phyloP scores from a whole-genome alignment of 2,888 invertebrate species.

The Lacanobia wlatinum region DNA sequence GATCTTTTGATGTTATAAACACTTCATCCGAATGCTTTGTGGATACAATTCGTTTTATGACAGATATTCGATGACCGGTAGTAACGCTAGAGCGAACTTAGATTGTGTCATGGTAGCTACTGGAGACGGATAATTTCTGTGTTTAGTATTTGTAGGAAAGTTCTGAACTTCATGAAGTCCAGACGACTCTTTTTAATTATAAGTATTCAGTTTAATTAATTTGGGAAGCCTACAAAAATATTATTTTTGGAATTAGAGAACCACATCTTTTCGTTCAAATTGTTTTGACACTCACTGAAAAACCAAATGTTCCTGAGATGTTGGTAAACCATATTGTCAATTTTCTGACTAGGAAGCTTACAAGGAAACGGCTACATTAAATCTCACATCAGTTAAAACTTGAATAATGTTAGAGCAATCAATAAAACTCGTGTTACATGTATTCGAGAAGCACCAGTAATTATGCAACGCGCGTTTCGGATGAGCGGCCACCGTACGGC shows the following conservation, averaged over 20 bases:
- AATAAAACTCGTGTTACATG: slow-evolving; percentile 51
- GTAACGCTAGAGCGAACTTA: not conserved
- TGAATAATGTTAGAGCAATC: slow-evolving; percentile 28
- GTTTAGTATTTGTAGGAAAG: not conserved
- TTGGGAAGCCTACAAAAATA: not conserved
- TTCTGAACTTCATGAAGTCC: not conserved
- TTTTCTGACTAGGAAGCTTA: not conserved
- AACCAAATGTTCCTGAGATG: not conserved
- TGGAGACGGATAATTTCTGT: not conserved
- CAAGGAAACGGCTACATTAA: not conserved
- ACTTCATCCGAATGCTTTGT: slow-evolving; percentile 49
- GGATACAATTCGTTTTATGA: slow-evolving; percentile 49
- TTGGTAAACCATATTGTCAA: not conserved
- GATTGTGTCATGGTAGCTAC: slow-evolving; percentile 1
- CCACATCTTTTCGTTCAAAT: not conserved
- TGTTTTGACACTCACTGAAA: not conserved
- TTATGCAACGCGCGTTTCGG: slow-evolving; percentile 77
- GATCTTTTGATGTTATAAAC: slow-evolving; percentile 59
- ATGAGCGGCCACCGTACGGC: slow-evolving; percentile 77
- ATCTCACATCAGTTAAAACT: slow-evolving; percentile 3
- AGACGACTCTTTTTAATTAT: not conserved
- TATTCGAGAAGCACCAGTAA: slow-evolving; percentile 61
- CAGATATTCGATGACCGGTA: slow-evolving; percentile 24
- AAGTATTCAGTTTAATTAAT: not conserved
- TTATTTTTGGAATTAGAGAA: not conserved